Conservation (phyloP, 92 coral and sea anemone genomes). For the Phenganax subtilis region DNA sequence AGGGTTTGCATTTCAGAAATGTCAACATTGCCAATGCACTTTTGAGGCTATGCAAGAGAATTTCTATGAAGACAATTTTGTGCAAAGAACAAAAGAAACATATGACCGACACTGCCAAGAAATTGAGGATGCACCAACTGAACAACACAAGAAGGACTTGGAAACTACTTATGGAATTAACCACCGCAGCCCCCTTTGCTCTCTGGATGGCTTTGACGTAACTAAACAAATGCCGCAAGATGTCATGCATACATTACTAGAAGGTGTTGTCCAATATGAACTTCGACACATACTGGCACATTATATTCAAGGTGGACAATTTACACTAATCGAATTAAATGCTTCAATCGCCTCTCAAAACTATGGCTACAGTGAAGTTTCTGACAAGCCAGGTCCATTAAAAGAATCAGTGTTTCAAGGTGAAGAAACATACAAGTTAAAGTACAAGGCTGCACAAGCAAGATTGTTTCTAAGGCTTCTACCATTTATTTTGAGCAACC, state of each 20-base stretch:
- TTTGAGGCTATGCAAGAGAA: no score
- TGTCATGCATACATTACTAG: not conserved
- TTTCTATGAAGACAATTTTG: no score
- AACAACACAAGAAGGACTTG: not conserved
- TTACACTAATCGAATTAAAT: conserved; percentile 6
- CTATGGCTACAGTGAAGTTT: conserved; percentile 39
- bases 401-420: conserved; percentile 34
- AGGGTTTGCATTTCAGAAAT: no score
- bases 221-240: no score
- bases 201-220: no score
- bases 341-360: conserved; percentile 27
- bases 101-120: no score
- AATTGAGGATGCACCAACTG: not conserved
- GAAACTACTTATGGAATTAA: not conserved
- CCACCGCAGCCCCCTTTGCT: conserved; percentile 1
- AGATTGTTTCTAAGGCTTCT: conserved; percentile 22
- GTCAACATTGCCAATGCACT: no score
- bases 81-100: no score
- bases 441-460: conserved; percentile 44
- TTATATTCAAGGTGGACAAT: conserved; percentile 3
- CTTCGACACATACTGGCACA: not conserved
- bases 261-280: conserved; percentile 2
- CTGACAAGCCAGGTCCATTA: conserved; percentile 37
- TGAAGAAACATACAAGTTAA: conserved; percentile 35
- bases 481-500: conserved; percentile 54